Evolutionary conservation across 2,113 vertebrate species (phyloP).

Genomic region (Odobenus rosmarus): DNA sequence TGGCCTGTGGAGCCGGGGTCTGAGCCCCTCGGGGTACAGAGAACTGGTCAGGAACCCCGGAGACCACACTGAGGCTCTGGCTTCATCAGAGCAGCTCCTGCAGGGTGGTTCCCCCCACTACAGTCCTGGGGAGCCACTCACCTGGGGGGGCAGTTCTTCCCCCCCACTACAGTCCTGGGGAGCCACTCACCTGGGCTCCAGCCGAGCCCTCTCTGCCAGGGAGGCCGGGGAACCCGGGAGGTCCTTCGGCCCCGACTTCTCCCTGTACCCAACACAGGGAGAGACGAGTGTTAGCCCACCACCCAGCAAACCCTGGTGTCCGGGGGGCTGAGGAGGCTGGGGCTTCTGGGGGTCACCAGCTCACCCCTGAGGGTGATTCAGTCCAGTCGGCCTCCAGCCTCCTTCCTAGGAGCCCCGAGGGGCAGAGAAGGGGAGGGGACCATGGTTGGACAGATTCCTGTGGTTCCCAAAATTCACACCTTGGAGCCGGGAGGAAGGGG

Average conservation of each 20-base stretch:
- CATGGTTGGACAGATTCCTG: neutral
- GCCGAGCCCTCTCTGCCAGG: slow-evolving; percentile 91
- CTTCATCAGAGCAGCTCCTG: neutral
- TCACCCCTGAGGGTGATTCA: neutral
- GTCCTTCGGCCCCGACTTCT: slow-evolving; percentile 74
- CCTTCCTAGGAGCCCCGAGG: too few relatives aligned
- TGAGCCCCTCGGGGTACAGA: neutral
- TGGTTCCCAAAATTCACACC: neutral
- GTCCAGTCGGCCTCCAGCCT: neutral
- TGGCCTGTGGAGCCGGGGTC: neutral
- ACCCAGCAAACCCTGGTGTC: neutral
- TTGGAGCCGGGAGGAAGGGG: neutral
- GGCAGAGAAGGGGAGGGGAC: neutral
- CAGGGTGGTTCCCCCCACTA: neutral
- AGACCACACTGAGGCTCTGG: accelerated
- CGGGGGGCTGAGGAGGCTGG: accelerated
- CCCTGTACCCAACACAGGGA: slow-evolving; percentile 76
- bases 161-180: neutral
- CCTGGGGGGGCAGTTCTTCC: too few relatives aligned
- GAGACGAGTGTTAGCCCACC: accelerated
- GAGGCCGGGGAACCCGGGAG: slow-evolving; percentile 87
- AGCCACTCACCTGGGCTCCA: slow-evolving; percentile 89
- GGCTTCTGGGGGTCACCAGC: neutral
- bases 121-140: too few relatives aligned
- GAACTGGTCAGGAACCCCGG: too few relatives aligned